Evolutionary conservation across 2,888 invertebrate genomes (phyloP), one percentile per base, ranked within the genome.

Genomic region (Pegoplata infirma): DNA sequence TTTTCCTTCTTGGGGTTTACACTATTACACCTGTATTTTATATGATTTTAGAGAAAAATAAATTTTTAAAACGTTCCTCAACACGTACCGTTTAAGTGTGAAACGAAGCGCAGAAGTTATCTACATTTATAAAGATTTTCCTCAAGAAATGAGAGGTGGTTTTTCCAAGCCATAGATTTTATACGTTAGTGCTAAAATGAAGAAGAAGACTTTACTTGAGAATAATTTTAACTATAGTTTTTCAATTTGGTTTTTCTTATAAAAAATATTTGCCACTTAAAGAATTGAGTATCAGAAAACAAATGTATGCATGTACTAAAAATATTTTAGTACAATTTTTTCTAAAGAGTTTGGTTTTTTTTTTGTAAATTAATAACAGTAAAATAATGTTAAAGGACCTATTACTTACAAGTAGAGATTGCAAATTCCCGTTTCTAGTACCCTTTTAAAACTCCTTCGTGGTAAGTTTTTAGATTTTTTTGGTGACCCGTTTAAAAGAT

Each of bases 51-150:
- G 55, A n/a, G n/a, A n/a, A n/a, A n/a, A n/a, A n/a, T n/a, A n/a
- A n/a, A n/a, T n/a, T 64, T 59, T 56, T 25, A 71, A 63, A 73
- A 66, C 81, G 84, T 83, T 85, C 82, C 82, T 84, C 68, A 79
- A 82, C 81, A 82, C 83, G 85, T 82, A 83, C 81, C 82, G 83
- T 81, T 83, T 85, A 85, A 84, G 86, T 87, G 87, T 87, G 87
- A 87, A 86, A 84, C 87, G 83, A 88, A 86, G 84, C 88, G 87
- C 88, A 84, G 86, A 82, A 85, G 55, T 80, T 77, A 77, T 83
- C 74, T 81, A 84, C 84, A 86, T 87, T 86, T 87, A 86, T 88
- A 86, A 84, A 86, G 85, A 84, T 83, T 72, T 76, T 69, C 76
- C 28, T 56, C 55, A 17, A 32, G 8, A 19, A 36, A 0, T 44